Evolutionary conservation across 30 jellyfish, hydroid and myxozoan genomes (phyloP).

Genomic region (Chironex yamaguchii): DNA sequence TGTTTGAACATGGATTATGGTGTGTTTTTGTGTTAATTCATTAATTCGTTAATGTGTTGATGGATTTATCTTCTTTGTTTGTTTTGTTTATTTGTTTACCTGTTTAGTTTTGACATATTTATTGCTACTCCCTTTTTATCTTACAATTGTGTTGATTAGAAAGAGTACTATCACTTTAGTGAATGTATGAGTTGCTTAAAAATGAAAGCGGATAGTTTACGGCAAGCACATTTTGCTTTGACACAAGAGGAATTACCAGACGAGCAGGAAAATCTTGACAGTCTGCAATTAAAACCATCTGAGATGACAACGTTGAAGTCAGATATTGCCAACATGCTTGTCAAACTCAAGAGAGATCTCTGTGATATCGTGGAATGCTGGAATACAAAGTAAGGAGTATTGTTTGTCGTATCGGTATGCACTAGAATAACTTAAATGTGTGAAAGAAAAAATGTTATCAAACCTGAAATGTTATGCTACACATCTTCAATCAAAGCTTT

Average conservation of each 20-base stretch:
- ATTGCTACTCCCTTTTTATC: background rate
- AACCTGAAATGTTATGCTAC: too few species aligned
- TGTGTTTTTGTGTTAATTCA: too few species aligned
- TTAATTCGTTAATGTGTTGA: too few species aligned
- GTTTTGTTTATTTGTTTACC: background rate
- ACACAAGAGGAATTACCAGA: background rate
- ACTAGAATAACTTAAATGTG: too few species aligned
- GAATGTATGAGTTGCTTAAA: constrained; percentile 65
- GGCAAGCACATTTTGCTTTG: constrained; percentile 11
- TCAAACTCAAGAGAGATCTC: constrained; percentile 66
- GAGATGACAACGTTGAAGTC: constrained; percentile 67
- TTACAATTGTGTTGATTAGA: constrained; percentile 9
- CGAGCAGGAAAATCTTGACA: background rate
- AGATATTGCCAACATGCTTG: constrained; percentile 69
- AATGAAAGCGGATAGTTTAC: constrained; percentile 75
- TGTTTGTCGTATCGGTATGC: too few species aligned
- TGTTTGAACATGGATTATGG: too few species aligned
- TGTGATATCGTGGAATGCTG: constrained; percentile 84
- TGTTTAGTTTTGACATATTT: background rate
- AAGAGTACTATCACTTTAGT: constrained; percentile 60
- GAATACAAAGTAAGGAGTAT: constrained; percentile 71
- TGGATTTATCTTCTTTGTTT: too few species aligned
- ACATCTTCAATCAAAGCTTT: too few species aligned
- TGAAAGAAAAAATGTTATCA: too few species aligned
- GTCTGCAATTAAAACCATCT: constrained; percentile 60